Evolutionary conservation across 2,888 invertebrate genomes (phyloP).

Genomic region (Dasysyrphus albostriatus): DNA sequence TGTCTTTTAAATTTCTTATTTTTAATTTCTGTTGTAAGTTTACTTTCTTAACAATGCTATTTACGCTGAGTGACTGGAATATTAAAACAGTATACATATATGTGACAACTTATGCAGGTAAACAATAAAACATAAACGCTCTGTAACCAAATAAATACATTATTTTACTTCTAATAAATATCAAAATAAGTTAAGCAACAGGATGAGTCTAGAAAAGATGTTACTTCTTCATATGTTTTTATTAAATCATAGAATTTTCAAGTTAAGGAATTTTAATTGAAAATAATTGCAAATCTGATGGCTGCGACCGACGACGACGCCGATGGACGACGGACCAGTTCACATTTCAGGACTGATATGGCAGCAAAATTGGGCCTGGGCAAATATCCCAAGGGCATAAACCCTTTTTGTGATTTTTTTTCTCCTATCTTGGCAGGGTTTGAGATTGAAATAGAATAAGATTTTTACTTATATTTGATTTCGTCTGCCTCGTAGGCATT

Average conservation of each 20-base stretch:
- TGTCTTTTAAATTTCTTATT: too few relatives aligned
- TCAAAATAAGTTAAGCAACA: background rate
- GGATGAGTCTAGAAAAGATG: background rate
- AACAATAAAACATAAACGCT: background rate
- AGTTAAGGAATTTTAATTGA: conserved; percentile 64
- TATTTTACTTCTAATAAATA: background rate
- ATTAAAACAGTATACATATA: too few relatives aligned
- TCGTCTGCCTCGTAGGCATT: conserved; percentile 51
- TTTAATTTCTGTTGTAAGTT: too few relatives aligned
- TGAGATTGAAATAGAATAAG: conserved; percentile 44
- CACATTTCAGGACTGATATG: conserved; percentile 28
- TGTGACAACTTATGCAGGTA: too few relatives aligned
- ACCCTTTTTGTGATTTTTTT: conserved; percentile 48
- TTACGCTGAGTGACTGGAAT: too few relatives aligned
- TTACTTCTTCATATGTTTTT: background rate
- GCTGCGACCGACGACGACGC: background rate
- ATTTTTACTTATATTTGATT: conserved; percentile 50
- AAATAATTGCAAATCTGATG: conserved; percentile 56
- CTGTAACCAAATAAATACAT: background rate
- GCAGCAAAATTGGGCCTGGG: conserved; percentile 21
- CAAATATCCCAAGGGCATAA: conserved; percentile 57
- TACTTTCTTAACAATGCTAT: too few relatives aligned
- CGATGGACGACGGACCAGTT: background rate
- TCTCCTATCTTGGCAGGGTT: background rate
- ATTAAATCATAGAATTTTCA: background rate